A percentile compares a stretch with the other conserved stretches of the same genome.
Conservation (phyloP, 2,113 vertebrate genomes). For the Larimichthys crocea region DNA sequence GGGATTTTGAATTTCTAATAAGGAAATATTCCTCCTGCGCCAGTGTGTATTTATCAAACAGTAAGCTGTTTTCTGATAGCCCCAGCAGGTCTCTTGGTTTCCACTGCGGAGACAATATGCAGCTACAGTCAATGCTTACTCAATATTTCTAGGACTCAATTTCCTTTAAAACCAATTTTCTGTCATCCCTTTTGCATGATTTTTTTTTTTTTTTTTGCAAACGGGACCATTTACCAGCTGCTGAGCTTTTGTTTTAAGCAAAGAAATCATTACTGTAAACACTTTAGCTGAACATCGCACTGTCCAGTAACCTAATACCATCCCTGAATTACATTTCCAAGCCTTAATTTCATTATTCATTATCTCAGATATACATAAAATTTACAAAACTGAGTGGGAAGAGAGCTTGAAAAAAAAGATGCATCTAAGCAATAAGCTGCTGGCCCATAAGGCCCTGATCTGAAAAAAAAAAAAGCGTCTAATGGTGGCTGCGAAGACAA, state of each 20-base stretch:
- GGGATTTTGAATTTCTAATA: constrained; percentile 81
- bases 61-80: constrained; percentile 65
- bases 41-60: constrained; percentile 74
- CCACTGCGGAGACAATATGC: constrained; percentile 49
- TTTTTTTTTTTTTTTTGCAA: constrained; percentile 49
- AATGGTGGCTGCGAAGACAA: background rate
- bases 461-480: constrained; percentile 18
- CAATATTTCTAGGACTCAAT: constrained; percentile 74
- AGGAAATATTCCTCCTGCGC: constrained; percentile 77
- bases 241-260: constrained; percentile 62
- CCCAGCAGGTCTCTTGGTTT: constrained; percentile 63
- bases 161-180: constrained; percentile 74
- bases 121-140: constrained; percentile 59
- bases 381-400: background rate
- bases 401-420: constrained; percentile 9
- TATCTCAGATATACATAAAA: constrained; percentile 21
- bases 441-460: background rate
- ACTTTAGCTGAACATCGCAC: constrained; percentile 25
- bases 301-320: constrained; percentile 38
- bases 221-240: constrained; percentile 64
- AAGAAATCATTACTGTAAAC: constrained; percentile 28
- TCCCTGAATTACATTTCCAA: constrained; percentile 26
- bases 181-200: constrained; percentile 58
- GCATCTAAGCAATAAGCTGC: background rate
- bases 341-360: constrained; percentile 33